These are phyloP conservation scores for Batillaria attramentaria DNA, from an alignment of 1,140 invertebrate genomes.

Conservation along the genomic window DNA sequence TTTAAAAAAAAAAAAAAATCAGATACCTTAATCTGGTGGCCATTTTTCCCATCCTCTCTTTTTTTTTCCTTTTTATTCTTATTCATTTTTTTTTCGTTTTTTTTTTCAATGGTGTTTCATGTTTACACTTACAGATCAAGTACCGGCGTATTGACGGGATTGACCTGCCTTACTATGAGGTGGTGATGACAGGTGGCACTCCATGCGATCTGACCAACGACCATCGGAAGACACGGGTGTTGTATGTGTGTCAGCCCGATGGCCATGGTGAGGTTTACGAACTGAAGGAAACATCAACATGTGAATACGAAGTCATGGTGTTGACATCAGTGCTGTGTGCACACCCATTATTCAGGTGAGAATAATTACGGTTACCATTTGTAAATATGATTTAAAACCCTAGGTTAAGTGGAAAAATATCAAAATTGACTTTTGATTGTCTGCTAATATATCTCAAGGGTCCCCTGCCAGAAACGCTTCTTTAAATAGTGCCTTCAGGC, in stretches of 20 bases:
- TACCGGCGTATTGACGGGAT: conserved; percentile 85
- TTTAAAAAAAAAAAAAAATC: too few relatives aligned
- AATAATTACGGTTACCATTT: neutral
- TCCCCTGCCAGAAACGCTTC: too few relatives aligned
- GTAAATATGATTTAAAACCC: neutral
- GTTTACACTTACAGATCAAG: conserved; percentile 56
- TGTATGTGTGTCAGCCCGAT: conserved; percentile 72
- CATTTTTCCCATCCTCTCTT: too few relatives aligned
- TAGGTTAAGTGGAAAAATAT: neutral
- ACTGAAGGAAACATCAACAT: conserved; percentile 93
- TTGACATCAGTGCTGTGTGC: conserved; percentile 87
- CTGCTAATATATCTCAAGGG: neutral
- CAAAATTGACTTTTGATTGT: neutral
- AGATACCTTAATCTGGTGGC: too few relatives aligned
- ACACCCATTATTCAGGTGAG: conserved; percentile 89
- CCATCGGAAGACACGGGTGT: conserved; percentile 83
- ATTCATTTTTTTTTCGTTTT: too few relatives aligned
- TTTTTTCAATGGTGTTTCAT: too few relatives aligned
- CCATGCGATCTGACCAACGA: conserved; percentile 91
- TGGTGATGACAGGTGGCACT: conserved; percentile 79
- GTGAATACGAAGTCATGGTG: conserved; percentile 82
- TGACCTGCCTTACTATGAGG: conserved; percentile 79
- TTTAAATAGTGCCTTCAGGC: too few relatives aligned
- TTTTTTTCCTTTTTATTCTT: too few relatives aligned
- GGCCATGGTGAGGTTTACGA: conserved; percentile 88